Evolutionary conservation across 1,140 invertebrate genomes (phyloP).

Genomic region (Oncopodura yosiiana): DNA sequence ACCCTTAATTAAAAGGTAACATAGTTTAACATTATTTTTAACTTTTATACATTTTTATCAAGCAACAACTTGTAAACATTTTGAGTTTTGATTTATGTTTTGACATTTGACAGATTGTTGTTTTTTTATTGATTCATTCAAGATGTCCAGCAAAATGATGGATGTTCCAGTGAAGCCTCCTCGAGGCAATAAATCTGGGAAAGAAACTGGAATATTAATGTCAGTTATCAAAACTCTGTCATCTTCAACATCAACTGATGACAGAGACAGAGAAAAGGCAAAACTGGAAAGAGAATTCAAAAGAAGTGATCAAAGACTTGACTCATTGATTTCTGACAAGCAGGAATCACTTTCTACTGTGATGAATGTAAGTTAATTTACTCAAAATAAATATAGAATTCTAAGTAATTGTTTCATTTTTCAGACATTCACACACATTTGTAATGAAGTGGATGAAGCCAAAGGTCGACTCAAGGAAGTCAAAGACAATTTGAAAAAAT

Average conservation of each 20-base stretch:
- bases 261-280: slow-evolving; percentile 84
- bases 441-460: slow-evolving; percentile 62
- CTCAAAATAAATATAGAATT: neutral
- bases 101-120: too few relatives aligned
- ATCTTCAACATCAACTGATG: slow-evolving; percentile 86
- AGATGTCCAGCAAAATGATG: neutral
- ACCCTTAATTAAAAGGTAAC: too few relatives aligned
- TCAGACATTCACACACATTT: slow-evolving; percentile 70
- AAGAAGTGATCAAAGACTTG: slow-evolving; percentile 74
- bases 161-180: slow-evolving; percentile 28
- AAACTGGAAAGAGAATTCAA: slow-evolving; percentile 89
- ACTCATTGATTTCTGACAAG: slow-evolving; percentile 77
- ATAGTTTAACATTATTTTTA: too few relatives aligned
- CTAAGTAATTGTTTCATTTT: slow-evolving; percentile 16
- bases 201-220: slow-evolving; percentile 62
- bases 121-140: slow-evolving; percentile 8
- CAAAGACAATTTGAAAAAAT: slow-evolving; percentile 79
- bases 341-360: slow-evolving; percentile 80
- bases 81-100: too few relatives aligned
- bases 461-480: slow-evolving; percentile 71
- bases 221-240: slow-evolving; percentile 83
- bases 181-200: slow-evolving; percentile 20
- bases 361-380: slow-evolving; percentile 52
- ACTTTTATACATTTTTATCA: too few relatives aligned
- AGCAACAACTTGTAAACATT: too few relatives aligned